These are phyloP conservation scores for Threskiornis aethiopicus DNA, from an alignment of 2,797 vertebrate genomes.

Conservation along the genomic window DNA sequence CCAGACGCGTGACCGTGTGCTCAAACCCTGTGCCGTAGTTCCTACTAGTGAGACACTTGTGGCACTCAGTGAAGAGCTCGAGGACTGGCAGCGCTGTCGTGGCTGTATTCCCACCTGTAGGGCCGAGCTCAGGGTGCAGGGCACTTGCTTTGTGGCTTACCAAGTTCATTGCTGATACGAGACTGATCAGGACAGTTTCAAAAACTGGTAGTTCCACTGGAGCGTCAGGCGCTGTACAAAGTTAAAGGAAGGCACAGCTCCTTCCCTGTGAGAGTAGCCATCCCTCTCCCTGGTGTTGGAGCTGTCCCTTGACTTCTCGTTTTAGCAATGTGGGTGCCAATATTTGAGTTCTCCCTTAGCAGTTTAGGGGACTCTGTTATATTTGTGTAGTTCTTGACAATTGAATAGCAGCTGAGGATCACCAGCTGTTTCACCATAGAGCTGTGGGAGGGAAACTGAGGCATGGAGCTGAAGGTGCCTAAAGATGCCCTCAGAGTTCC, in stretches of 20 bases:
- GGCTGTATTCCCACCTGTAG: background rate
- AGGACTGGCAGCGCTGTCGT: background rate
- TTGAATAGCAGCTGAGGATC: background rate
- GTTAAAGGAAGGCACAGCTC: background rate
- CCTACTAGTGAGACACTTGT: background rate
- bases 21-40: accelerated
- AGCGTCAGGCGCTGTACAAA: accelerated
- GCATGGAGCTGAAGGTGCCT: background rate
- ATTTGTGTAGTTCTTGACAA: background rate
- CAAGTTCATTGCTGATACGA: background rate
- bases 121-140: background rate
- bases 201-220: background rate
- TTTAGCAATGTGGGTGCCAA: background rate
- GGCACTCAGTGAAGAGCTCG: background rate
- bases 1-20: background rate
- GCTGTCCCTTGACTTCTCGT: background rate
- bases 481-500: background rate
- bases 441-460: background rate
- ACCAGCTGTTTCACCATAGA: background rate
- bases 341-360: background rate
- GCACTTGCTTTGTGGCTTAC: background rate
- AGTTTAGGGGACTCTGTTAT: background rate
- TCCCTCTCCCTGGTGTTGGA: background rate
- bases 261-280: background rate
- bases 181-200: background rate